Evolutionary conservation across 1,140 invertebrate genomes (phyloP).

Genomic region (Trachymyrmex septentrionalis): DNA sequence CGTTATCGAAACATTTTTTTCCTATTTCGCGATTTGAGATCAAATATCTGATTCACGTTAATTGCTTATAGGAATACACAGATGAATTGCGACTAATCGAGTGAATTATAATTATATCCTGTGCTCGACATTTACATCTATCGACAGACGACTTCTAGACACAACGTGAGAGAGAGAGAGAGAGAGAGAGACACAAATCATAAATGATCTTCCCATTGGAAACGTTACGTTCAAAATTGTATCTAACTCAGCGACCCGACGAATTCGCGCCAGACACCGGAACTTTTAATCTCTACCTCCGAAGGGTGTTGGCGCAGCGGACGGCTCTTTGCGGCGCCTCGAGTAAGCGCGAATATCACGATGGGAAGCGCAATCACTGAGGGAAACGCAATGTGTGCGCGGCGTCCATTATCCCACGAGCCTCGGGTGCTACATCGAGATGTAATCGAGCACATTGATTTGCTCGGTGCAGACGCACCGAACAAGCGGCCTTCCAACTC

Average conservation of each 20-base stretch:
- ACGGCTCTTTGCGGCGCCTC: neutral
- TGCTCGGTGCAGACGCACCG: slow-evolving; percentile 7
- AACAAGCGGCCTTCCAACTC: neutral
- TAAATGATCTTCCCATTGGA: slow-evolving; percentile 8
- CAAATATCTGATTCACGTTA: neutral
- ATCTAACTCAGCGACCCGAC: neutral
- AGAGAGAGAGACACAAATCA: slow-evolving; percentile 15
- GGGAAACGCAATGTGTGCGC: slow-evolving; percentile 15
- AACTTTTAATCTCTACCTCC: slow-evolving; percentile 11
- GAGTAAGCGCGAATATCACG: neutral
- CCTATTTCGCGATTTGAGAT: neutral
- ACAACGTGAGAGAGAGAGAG: slow-evolving; percentile 22
- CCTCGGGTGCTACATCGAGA: slow-evolving; percentile 34
- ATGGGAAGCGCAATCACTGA: slow-evolving; percentile 13
- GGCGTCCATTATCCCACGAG: slow-evolving; percentile 32
- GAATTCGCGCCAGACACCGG: neutral
- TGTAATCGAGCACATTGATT: slow-evolving; percentile 54
- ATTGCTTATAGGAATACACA: neutral
- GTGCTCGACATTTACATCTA: neutral
- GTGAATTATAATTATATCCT: neutral
- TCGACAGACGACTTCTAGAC: neutral
- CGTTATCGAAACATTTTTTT: neutral
- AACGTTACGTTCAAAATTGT: neutral
- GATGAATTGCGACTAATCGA: neutral
- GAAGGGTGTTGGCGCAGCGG: neutral